Conservation (phyloP, 2,113 vertebrate species). For the Rhegmatorhina hoffmannsi region DNA sequence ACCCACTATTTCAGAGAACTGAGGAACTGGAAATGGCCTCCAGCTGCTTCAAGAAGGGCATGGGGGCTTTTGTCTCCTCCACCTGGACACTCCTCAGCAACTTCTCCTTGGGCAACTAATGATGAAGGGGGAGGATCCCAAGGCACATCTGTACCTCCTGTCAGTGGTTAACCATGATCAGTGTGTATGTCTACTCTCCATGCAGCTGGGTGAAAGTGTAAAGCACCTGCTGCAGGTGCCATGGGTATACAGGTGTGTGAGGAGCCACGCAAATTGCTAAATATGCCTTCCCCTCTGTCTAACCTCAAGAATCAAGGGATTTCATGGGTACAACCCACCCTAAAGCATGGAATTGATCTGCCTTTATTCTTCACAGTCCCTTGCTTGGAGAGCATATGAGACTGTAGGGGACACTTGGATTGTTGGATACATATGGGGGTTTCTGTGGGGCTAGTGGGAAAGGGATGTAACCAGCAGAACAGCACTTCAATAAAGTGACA, state of each 20-base stretch:
- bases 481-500: not conserved
- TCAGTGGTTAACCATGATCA: not conserved
- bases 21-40: not conserved
- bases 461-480: not conserved
- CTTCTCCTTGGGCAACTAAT: not conserved
- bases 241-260: fast-evolving
- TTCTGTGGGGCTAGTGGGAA: not conserved
- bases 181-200: not conserved
- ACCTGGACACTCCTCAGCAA: not conserved
- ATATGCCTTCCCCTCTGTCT: not conserved
- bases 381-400: not conserved
- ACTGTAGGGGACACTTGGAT: not conserved
- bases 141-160: not conserved
- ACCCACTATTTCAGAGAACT: not conserved
- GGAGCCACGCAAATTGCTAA: fast-evolving
- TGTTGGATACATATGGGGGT: not conserved
- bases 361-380: not conserved
- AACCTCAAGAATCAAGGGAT: not conserved
- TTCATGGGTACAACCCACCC: not conserved
- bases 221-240: not conserved
- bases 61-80: not conserved
- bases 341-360: not conserved
- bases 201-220: not conserved
- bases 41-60: not conserved
- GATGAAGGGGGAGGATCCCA: not conserved